Conservation (phyloP, 2,888 invertebrate species). For the Chloroclysta siterata region DNA sequence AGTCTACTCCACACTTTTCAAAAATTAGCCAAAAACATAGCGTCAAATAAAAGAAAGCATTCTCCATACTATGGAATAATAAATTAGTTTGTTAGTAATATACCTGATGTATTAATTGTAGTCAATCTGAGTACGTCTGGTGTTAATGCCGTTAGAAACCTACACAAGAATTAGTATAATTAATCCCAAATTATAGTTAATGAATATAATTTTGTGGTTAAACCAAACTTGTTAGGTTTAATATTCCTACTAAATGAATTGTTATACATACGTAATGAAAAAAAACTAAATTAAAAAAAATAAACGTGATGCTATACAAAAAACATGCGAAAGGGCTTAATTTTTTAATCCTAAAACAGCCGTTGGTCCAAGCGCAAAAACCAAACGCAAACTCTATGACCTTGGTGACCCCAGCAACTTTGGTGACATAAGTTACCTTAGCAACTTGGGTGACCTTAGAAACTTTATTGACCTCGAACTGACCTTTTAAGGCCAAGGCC, state of each 20-base stretch:
- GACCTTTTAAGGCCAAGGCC: constrained; percentile 61
- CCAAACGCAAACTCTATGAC: constrained; percentile 43
- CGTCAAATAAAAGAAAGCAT: constrained; percentile 77
- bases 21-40: constrained; percentile 57
- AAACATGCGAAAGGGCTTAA: constrained; percentile 49
- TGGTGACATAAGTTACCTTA: constrained; percentile 57
- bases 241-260: constrained; percentile 26
- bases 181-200: constrained; percentile 34
- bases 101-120: constrained; percentile 83
- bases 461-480: constrained; percentile 54
- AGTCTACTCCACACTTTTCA: constrained; percentile 42
- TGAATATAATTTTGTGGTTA: constrained; percentile 17
- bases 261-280: constrained; percentile 13
- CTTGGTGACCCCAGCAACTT: constrained; percentile 47
- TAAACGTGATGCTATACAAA: constrained; percentile 39
- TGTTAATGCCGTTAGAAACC: constrained; percentile 84
- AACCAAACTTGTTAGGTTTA: constrained; percentile 20
- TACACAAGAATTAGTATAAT: constrained; percentile 61
- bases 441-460: constrained; percentile 51
- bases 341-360: constrained; percentile 52
- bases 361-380: constrained; percentile 80
- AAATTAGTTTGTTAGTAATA: constrained; percentile 59
- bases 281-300: constrained; percentile 14
- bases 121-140: constrained; percentile 84
- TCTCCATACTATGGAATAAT: constrained; percentile 67